phyloP scores from a whole-genome alignment of 2,888 invertebrate species.

The Macrosiphum euphorbiae region DNA sequence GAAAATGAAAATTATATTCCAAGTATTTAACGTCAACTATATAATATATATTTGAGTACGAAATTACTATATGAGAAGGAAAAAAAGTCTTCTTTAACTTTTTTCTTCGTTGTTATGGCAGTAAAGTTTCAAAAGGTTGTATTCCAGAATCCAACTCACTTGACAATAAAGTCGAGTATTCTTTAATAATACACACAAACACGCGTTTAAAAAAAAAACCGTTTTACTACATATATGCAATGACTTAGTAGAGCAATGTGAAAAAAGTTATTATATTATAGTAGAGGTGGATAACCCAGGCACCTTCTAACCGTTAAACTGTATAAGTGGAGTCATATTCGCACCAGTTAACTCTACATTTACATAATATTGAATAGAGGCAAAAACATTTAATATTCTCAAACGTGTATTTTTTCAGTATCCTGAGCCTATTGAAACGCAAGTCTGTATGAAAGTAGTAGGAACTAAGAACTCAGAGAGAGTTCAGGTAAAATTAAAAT shows the following conservation, averaged over 20 bases:
- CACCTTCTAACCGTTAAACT: constrained; percentile 53
- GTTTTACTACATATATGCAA: constrained; percentile 7
- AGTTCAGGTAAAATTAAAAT: constrained; percentile 46
- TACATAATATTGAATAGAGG: constrained; percentile 47
- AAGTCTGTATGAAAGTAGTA: neutral
- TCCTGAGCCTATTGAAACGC: constrained; percentile 27
- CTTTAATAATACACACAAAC: constrained; percentile 45
- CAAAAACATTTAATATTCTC: constrained; percentile 42
- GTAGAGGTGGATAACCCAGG: constrained; percentile 20
- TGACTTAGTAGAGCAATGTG: neutral
- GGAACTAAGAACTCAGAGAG: neutral
- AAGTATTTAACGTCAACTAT: neutral
- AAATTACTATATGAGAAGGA: constrained; percentile 28
- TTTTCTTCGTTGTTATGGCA: neutral
- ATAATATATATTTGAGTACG: neutral
- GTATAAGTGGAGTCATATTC: constrained; percentile 52
- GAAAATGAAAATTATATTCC: neutral
- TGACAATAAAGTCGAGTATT: constrained; percentile 25
- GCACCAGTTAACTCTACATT: constrained; percentile 53
- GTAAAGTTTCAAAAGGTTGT: constrained; percentile 33
- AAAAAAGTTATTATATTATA: constrained; percentile 40
- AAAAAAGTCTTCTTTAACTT: constrained; percentile 16
- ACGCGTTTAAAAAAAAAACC: constrained; percentile 4
- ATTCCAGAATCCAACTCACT: constrained; percentile 10
- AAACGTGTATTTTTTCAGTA: constrained; percentile 25